Base-by-base conservation (phyloP, 2,797 vertebrate genomes). In the Microcaecilia unicolor region DNA sequence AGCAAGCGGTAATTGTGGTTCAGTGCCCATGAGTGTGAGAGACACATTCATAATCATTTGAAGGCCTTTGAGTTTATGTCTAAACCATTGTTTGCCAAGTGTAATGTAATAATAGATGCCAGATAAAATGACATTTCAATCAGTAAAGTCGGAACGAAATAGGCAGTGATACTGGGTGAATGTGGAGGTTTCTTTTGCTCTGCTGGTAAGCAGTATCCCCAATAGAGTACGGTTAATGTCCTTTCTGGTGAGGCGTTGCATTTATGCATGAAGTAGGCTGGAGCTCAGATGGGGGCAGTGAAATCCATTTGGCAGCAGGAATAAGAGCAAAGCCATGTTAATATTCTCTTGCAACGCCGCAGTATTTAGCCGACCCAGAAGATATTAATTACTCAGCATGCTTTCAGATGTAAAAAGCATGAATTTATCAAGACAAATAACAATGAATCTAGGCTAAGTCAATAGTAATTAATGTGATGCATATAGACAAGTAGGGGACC, bases 201-300 rank as follows among this genome's bases (percentile, higher is more conserved):
- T 2, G 17, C 48, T 38, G 40, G 31, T 51, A 41, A n/a, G 31
- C 35, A 51, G 48, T 34, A 58, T 47, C 49, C n/a, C 41, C 28
- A 25, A 35, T 48, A 52, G 67, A 45, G 39, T 28, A 12, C 25
- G 52, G 44, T n/a, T n/a, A n/a, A n/a, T n/a, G n/a, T n/a, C n/a
- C 53, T 48, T 66, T 62, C 48, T 59, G 50, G 50, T 47, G 54
- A 54, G 44, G 61, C 47, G 63, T 70, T 67, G 49, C 49, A 70
- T 74, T 67, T 72, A 71, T 74, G 78, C 67, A 68, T 74, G 61
- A 58, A 62, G 58, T 55, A 42, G 3, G 1, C 44, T 35, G 51
- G 75, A 73, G 70, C 74, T 70, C 78, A 75, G 72, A 65, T 74
- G 70, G 70, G 60, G 48, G 33, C 24, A 54, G 67, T 49, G 47